These are phyloP conservation scores for Apostichopus parvimensis DNA, from an alignment of 35 echinoderm and acorn worm genomes.

Conservation along the genomic window DNA sequence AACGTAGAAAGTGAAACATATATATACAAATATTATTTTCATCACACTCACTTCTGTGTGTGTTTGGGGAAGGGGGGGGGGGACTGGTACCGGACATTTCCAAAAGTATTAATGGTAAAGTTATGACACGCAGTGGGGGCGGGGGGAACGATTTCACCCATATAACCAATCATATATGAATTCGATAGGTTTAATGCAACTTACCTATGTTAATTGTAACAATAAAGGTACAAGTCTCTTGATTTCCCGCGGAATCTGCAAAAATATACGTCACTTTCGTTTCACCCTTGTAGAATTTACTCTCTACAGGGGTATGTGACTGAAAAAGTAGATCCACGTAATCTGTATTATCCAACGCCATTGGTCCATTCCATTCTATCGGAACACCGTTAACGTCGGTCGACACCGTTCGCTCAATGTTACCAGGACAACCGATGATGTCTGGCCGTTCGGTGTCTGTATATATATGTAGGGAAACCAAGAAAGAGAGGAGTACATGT, in stretches of 20 bases:
- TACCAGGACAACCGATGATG: slow-evolving; percentile 25
- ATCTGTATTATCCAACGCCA: background rate
- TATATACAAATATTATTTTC: no score
- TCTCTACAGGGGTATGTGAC: background rate
- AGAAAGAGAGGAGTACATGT: no score
- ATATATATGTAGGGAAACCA: background rate
- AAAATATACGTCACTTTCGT: slow-evolving; percentile 46
- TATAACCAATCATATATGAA: no score
- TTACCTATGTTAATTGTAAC: slow-evolving; percentile 21
- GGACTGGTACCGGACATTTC: no score
- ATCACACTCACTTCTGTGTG: no score
- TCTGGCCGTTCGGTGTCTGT: background rate
- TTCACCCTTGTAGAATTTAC: slow-evolving; percentile 13
- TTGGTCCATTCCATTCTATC: slow-evolving; percentile 4
- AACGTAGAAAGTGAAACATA: no score
- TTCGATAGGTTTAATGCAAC: background rate
- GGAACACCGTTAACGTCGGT: background rate
- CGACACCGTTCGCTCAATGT: background rate
- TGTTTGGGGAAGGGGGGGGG: no score
- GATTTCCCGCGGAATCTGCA: slow-evolving; percentile 23
- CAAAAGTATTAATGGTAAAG: no score
- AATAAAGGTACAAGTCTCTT: background rate
- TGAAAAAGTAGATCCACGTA: slow-evolving; percentile 8
- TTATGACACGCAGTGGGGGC: no score
- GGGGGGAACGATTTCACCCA: no score